Evolutionary conservation across 2,113 vertebrate genomes (phyloP).

Genomic region (Casuarius casuarius): DNA sequence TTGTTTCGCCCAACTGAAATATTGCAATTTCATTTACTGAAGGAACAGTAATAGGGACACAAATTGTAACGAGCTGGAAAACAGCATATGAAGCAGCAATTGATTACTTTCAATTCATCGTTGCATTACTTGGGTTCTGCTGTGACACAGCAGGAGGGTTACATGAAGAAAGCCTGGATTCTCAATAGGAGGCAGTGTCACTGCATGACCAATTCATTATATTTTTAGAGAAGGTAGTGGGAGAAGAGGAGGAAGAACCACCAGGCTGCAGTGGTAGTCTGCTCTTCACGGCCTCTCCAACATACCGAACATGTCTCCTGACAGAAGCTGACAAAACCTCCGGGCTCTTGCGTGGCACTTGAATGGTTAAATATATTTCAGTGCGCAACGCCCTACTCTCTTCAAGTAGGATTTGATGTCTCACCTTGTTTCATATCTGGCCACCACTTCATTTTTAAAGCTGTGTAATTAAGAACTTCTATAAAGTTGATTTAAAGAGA

Average conservation of each 20-base stretch:
- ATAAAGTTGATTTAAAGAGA: neutral
- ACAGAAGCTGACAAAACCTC: neutral
- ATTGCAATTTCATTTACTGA: neutral
- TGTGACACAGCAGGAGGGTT: neutral
- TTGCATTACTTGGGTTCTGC: neutral
- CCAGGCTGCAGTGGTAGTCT: neutral
- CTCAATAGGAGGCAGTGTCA: neutral
- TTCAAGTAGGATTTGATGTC: neutral
- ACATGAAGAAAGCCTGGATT: neutral
- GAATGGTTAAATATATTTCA: neutral
- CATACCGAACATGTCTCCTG: neutral
- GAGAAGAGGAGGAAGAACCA: neutral
- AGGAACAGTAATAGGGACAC: neutral
- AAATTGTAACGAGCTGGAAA: neutral
- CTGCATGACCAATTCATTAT: neutral
- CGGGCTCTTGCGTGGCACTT: neutral
- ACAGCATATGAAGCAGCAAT: neutral
- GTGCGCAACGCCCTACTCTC: neutral
- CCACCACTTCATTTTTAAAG: neutral
- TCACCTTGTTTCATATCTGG: neutral
- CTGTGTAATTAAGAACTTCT: neutral
- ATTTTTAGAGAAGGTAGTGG: neutral
- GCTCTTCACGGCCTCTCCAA: neutral
- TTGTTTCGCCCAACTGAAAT: neutral
- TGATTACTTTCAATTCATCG: neutral